Percentiles rank a stretch among this genome's conserved stretches.
These are phyloP conservation scores for Vidua chalybeata DNA, from an alignment of 2,113 vertebrate species.

Conservation along the genomic window DNA sequence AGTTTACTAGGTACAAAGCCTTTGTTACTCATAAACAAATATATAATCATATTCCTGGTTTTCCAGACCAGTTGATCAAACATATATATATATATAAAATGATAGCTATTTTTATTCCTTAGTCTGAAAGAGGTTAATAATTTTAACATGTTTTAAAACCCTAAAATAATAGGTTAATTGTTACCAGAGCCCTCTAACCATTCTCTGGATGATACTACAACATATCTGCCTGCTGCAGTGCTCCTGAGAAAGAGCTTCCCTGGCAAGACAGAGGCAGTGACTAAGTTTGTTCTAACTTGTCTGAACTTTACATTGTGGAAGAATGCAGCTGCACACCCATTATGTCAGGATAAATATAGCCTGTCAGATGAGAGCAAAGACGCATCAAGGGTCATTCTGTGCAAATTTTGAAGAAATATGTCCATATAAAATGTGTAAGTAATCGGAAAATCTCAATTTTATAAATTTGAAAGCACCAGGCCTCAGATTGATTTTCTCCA, in stretches of 20 bases:
- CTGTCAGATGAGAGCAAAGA: background rate
- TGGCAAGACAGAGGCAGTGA: background rate
- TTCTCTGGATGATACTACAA: background rate
- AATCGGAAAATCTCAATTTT: background rate
- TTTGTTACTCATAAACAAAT: background rate
- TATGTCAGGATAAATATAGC: background rate
- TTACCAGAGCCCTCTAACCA: background rate
- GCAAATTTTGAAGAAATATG: background rate
- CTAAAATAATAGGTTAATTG: background rate
- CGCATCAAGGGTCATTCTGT: background rate
- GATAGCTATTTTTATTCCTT: background rate
- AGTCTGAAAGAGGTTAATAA: background rate
- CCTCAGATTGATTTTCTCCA: background rate
- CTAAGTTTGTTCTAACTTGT: background rate
- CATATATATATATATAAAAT: too few species aligned
- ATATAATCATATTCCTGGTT: background rate
- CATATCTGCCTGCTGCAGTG: background rate
- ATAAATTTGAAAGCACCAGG: background rate
- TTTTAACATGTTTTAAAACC: background rate
- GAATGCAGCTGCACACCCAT: background rate
- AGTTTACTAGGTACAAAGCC: background rate
- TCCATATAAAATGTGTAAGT: background rate
- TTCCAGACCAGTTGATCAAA: background rate
- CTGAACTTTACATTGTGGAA: background rate
- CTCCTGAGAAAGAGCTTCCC: background rate